Percentiles rank a stretch among this genome's conserved stretches.
Evolutionary conservation across 2,888 invertebrate species (phyloP).

Genomic region (Mylabris sibirica): DNA sequence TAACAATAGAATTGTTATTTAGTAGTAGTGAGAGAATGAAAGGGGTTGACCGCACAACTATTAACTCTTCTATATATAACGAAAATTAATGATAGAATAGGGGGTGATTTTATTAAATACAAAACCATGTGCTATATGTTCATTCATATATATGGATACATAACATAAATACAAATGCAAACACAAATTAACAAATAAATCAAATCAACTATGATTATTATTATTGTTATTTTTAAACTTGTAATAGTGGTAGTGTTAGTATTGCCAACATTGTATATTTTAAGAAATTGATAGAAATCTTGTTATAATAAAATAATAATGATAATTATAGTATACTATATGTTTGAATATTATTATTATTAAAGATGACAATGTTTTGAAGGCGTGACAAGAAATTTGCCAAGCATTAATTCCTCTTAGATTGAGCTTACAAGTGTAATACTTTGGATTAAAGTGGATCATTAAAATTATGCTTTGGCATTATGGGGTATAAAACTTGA

Average conservation of each 20-base stretch:
- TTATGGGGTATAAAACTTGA: slow-evolving; percentile 62
- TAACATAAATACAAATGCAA: not conserved
- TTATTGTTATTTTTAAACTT: no score
- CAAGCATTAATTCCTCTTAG: slow-evolving; percentile 61
- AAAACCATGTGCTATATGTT: slow-evolving; percentile 1
- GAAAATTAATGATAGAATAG: slow-evolving; percentile 8
- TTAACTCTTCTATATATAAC: slow-evolving; percentile 13
- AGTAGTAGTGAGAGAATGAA: slow-evolving; percentile 4
- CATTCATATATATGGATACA: not conserved
- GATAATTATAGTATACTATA: not conserved
- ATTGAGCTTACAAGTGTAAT: slow-evolving; percentile 61
- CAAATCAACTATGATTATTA: not conserved
- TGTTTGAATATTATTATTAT: slow-evolving; percentile 28
- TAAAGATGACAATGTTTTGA: slow-evolving; percentile 50
- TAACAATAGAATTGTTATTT: slow-evolving; percentile 15
- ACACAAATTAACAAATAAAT: not conserved
- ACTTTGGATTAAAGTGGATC: slow-evolving; percentile 61
- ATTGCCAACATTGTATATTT: not conserved
- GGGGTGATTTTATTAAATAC: slow-evolving; percentile 4
- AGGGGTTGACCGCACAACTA: slow-evolving; percentile 22
- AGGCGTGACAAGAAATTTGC: slow-evolving; percentile 59
- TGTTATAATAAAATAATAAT: not conserved
- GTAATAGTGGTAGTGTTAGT: no score
- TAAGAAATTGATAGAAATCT: not conserved
- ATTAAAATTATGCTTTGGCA: slow-evolving; percentile 63